phyloP scores from a whole-genome alignment of 2,888 invertebrate species.

The Cataglyphis livida region DNA sequence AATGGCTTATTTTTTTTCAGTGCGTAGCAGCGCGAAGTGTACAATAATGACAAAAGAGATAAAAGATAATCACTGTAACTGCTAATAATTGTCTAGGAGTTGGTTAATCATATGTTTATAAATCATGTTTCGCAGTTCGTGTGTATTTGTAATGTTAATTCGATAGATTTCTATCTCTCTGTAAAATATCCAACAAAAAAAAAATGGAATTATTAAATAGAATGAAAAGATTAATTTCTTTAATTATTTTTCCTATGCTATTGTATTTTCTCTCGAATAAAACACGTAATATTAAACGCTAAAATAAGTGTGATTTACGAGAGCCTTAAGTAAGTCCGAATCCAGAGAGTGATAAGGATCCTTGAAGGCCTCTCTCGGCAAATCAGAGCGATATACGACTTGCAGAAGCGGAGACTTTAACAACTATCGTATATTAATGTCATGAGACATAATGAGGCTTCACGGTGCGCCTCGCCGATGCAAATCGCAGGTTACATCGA shows the following conservation, averaged over 20 bases:
- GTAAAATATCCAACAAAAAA: background rate
- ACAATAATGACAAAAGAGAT: background rate
- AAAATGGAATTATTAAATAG: background rate
- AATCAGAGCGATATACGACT: conserved; percentile 48
- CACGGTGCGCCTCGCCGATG: conserved; percentile 66
- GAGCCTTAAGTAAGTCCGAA: background rate
- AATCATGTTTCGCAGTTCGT: background rate
- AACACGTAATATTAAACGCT: background rate
- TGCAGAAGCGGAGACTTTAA: conserved; percentile 54
- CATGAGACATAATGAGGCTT: conserved; percentile 61
- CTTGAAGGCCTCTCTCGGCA: conserved; percentile 9
- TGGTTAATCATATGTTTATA: background rate
- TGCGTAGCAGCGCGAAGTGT: background rate
- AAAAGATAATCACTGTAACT: background rate
- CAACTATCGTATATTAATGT: conserved; percentile 57
- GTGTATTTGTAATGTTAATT: background rate
- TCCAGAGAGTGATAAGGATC: background rate
- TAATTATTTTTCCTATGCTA: background rate
- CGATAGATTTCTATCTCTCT: background rate
- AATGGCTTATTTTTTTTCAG: background rate
- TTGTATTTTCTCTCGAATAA: background rate
- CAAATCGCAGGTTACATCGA: conserved; percentile 71
- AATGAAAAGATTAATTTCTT: background rate
- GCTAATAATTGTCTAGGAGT: too few species aligned
- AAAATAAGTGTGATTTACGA: background rate